Evolutionary conservation across 2,113 vertebrate genomes (phyloP), one percentile per base, ranked within the genome.

Genomic region (Corydoras sp.): DNA sequence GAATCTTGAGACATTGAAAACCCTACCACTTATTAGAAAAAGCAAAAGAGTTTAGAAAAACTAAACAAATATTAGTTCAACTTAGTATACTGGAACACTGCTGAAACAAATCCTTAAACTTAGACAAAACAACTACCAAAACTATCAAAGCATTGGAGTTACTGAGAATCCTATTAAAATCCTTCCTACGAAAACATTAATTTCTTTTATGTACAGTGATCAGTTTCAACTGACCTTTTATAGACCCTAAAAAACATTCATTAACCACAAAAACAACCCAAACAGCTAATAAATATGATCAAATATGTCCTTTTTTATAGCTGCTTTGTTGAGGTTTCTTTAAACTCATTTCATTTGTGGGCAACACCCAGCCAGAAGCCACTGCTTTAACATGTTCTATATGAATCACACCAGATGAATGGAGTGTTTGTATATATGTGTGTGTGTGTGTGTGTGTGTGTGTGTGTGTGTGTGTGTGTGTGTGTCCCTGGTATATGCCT

Each of bases 351-450:
- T 71, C 48, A 32, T 65, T 62, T 65, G 18, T 6, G 49, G 43
- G 50, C 49, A 67, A 51, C 48, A 43, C 12, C 14, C 9, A 18
- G 24, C 68, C 43, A 71, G 43, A 32, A 69, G 10, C 58, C 68
- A 72, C 31, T 76, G 83, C 81, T 81, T 80, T 74, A 79, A 84
- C 81, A 79, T 72, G 64, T 79, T 76, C 62, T 53, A 75, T 75
- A 74, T 81, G 76, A 87, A 81, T 87, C 84, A 84, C 64, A 54
- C 50, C 62, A 48, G 68, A 70, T 51, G 67, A 81, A 75, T 63
- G 35, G 29, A 66, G 4, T 24, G 18, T 24, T 24, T 24, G 18
- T 24, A 24, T 24, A 2, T 24, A 58, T 30, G 29, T 35, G 15
- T 35, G 24, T 14, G 55, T 10, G 62, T 58, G 65, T 74, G 74